A percentile compares a stretch with the other conserved stretches of the same genome.
Evolutionary conservation across 37 sponge, comb jelly and placozoan species (phyloP).

Genomic region (Aplysina aerophoba): DNA sequence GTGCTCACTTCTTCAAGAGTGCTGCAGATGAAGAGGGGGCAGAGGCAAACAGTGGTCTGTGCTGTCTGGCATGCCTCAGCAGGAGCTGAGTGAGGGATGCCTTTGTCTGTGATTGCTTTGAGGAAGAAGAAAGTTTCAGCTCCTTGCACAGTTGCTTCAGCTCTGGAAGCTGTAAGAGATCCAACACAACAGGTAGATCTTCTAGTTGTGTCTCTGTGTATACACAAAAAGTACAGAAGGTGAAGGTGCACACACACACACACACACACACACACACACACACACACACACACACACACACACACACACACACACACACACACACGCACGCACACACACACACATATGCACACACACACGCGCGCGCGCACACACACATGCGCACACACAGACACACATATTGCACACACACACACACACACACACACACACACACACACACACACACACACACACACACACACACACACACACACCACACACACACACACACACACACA

Average conservation of each 20-base stretch:
- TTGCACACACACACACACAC: conserved; percentile 3
- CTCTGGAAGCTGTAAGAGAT: conserved; percentile 47
- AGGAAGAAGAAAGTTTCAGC: conserved; percentile 48
- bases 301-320: conserved; percentile 29
- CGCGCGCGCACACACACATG: conserved; percentile 34
- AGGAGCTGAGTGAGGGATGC: conserved; percentile 37
- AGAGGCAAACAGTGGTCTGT: conserved; percentile 66
- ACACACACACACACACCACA: conserved; percentile 27
- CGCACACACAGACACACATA: neutral
- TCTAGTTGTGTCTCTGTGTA: conserved; percentile 41
- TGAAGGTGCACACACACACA: neutral
- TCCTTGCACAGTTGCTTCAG: conserved; percentile 63
- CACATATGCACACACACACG: conserved; percentile 24
- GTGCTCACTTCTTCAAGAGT: conserved; percentile 48
- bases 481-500: conserved; percentile 17
- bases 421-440: conserved; percentile 27
- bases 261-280: conserved; percentile 9
- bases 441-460: conserved; percentile 17
- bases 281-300: conserved; percentile 46
- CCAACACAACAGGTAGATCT: conserved; percentile 45
- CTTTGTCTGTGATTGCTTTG: conserved; percentile 7
- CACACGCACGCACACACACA: conserved; percentile 38
- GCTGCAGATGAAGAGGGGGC: conserved; percentile 22
- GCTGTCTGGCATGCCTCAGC: conserved; percentile 47
- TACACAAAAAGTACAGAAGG: too few species aligned